Conservation (phyloP, 1,140 invertebrate genomes). For the Lysiphlebus fabarum region DNA sequence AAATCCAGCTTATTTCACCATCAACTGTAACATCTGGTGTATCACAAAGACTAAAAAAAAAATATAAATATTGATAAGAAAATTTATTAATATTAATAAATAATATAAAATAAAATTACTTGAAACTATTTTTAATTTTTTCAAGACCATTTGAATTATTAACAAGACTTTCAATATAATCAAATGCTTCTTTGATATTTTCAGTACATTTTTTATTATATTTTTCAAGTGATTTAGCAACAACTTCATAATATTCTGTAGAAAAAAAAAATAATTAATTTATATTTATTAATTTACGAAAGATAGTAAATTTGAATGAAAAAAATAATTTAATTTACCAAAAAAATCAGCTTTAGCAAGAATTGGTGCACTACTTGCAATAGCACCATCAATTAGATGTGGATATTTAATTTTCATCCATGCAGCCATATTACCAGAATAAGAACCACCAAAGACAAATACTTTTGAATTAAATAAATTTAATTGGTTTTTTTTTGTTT, state of each 20-base stretch:
- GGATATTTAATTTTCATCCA: constrained; percentile 78
- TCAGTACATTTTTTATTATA: constrained; percentile 43
- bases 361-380: constrained; percentile 74
- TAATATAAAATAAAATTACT: constrained; percentile 30
- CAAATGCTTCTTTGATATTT: constrained; percentile 54
- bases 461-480: constrained; percentile 46
- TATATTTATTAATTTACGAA: neutral
- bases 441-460: constrained; percentile 76
- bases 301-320: constrained; percentile 5
- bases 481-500: constrained; percentile 52
- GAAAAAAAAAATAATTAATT: constrained; percentile 21
- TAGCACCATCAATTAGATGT: constrained; percentile 67
- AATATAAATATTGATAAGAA: neutral
- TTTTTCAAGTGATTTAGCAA: constrained; percentile 37
- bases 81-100: constrained; percentile 7
- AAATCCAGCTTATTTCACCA: constrained; percentile 54
- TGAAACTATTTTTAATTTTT: constrained; percentile 42
- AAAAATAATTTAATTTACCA: constrained; percentile 51
- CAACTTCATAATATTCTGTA: constrained; percentile 48
- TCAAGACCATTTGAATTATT: constrained; percentile 30
- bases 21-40: constrained; percentile 24
- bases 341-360: constrained; percentile 67
- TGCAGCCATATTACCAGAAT: constrained; percentile 72
- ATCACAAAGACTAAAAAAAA: neutral
- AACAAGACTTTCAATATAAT: constrained; percentile 46